A percentile compares a stretch with the other conserved stretches of the same genome.
Conservation (phyloP, 1,140 invertebrate genomes). For the Atta cephalotes region DNA sequence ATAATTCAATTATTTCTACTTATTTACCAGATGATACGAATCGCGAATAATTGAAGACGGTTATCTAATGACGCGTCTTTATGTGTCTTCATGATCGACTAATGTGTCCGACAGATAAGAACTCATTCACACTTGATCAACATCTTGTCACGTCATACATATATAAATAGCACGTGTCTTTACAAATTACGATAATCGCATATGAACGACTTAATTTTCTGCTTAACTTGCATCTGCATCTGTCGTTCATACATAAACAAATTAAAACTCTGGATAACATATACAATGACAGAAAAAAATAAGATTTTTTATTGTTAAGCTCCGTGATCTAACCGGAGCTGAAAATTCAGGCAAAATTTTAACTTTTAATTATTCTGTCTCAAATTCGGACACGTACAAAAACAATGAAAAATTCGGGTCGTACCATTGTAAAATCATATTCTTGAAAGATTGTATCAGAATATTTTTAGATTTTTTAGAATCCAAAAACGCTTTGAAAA, state of each 20-base stretch:
- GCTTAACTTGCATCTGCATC: not conserved
- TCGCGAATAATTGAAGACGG: slow-evolving; percentile 61
- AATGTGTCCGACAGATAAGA: slow-evolving; percentile 53
- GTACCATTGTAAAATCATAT: too few relatives aligned
- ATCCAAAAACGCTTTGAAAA: too few relatives aligned
- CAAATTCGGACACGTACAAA: too few relatives aligned
- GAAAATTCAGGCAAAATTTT: too few relatives aligned
- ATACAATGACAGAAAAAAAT: not conserved
- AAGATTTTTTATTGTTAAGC: too few relatives aligned
- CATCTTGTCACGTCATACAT: slow-evolving; percentile 17
- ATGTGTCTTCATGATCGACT: not conserved
- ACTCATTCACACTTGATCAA: slow-evolving; percentile 64
- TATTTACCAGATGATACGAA: slow-evolving; percentile 52
- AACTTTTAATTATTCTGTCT: too few relatives aligned
- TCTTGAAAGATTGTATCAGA: too few relatives aligned
- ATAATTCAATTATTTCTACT: slow-evolving; percentile 60
- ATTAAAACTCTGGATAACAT: not conserved
- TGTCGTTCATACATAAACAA: not conserved
- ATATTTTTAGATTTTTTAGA: too few relatives aligned
- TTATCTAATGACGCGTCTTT: slow-evolving; percentile 47
- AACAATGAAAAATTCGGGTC: too few relatives aligned
- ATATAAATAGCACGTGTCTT: slow-evolving; percentile 2
- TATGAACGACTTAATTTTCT: slow-evolving; percentile 6
- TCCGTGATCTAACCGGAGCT: too few relatives aligned
- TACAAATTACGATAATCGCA: slow-evolving; percentile 1